These are phyloP conservation scores for Synaphobranchus kaupii DNA, from an alignment of 2,797 vertebrate species.

Conservation along the genomic window DNA sequence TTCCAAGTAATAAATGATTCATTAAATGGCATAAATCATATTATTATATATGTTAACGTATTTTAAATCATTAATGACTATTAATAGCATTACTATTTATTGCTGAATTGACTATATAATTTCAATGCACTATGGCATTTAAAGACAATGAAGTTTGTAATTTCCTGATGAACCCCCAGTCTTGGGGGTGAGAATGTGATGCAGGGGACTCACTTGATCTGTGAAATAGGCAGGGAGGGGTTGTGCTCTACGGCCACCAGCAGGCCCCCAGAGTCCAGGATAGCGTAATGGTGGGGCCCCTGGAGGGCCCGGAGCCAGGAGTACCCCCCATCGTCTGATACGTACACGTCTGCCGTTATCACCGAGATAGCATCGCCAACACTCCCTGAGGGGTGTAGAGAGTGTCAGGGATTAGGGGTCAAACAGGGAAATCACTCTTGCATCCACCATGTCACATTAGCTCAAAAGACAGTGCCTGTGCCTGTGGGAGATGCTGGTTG, in stretches of 20 bases:
- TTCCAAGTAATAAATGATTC: no score
- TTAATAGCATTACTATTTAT: no score
- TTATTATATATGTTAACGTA: no score
- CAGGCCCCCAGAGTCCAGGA: slow-evolving; percentile 92
- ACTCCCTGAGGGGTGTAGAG: slow-evolving; percentile 74
- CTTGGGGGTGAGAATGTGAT: neutral
- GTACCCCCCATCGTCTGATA: slow-evolving; percentile 95
- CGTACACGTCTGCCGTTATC: slow-evolving; percentile 86
- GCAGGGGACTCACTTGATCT: slow-evolving; percentile 78
- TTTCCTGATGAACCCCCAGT: neutral
- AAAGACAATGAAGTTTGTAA: neutral
- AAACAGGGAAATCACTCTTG: neutral
- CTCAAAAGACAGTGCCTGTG: neutral
- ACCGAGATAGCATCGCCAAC: slow-evolving; percentile 87
- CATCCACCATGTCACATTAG: no score
- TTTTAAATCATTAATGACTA: no score
- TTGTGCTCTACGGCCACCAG: slow-evolving; percentile 88
- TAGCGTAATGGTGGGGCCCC: slow-evolving; percentile 91
- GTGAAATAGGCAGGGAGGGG: slow-evolving; percentile 65
- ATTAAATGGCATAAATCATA: no score
- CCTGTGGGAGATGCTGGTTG: no score
- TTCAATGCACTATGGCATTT: neutral
- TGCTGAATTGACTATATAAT: no score
- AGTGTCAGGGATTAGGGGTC: neutral
- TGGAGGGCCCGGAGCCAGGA: slow-evolving; percentile 84